phyloP scores from a whole-genome alignment of 2,113 vertebrate genomes.

The Pseudonaja textilis region DNA sequence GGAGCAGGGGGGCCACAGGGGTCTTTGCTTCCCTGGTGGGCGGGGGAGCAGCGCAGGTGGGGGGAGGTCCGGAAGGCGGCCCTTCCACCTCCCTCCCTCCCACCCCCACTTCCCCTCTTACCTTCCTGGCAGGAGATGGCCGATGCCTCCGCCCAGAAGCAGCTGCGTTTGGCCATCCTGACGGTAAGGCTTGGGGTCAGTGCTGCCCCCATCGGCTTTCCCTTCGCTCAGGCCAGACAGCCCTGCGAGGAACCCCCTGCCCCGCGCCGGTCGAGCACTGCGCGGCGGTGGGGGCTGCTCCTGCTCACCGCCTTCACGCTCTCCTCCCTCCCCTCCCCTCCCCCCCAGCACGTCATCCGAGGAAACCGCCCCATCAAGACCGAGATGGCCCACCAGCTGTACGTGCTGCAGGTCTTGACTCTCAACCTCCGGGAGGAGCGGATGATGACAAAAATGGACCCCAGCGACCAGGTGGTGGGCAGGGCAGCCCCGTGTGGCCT shows the following conservation, averaged over 20 bases:
- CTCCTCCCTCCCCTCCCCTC: background rate
- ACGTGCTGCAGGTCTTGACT: constrained; percentile 94
- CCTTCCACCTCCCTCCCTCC: background rate
- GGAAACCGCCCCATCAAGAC: constrained; percentile 98
- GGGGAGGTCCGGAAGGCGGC: too few relatives aligned
- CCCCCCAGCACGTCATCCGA: constrained; percentile 90
- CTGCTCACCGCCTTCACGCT: background rate
- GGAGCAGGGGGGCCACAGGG: background rate
- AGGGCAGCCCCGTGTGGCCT: accelerated
- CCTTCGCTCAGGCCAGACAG: background rate
- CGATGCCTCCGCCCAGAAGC: constrained; percentile 93
- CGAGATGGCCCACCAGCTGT: constrained; percentile 98
- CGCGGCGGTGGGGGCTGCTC: background rate
- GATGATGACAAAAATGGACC: constrained; percentile 99
- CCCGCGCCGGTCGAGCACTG: background rate
- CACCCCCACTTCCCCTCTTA: constrained; percentile 18
- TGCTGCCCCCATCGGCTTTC: background rate
- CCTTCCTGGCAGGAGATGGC: constrained; percentile 87
- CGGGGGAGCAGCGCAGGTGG: background rate
- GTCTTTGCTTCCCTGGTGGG: background rate
- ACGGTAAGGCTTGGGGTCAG: constrained; percentile 80
- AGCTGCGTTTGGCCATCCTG: constrained; percentile 94
- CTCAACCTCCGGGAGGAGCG: constrained; percentile 97
- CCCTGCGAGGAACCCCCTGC: background rate
- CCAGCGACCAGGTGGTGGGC: constrained; percentile 85